Conservation (phyloP, 2,797 vertebrate genomes). For the Tolypeutes matacus region DNA sequence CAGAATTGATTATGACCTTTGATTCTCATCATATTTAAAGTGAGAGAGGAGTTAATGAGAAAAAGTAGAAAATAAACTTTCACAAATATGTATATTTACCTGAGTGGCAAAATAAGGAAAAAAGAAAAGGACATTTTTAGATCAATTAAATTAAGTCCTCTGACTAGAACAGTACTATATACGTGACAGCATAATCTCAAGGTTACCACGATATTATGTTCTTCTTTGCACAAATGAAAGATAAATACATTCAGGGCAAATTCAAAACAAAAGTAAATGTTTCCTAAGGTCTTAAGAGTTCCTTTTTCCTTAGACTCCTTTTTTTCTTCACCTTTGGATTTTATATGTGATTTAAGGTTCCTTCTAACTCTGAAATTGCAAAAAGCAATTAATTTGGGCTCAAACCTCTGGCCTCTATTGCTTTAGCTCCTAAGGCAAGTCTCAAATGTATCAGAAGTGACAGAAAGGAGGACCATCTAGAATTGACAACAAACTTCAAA, state of each 20-base stretch:
- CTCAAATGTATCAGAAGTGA: not conserved
- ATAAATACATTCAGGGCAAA: not conserved
- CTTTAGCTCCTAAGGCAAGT: not conserved
- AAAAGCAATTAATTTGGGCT: conserved; percentile 36
- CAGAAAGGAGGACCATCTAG: not conserved
- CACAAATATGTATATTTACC: not conserved
- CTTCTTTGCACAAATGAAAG: conserved; percentile 26
- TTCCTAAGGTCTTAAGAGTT: not conserved
- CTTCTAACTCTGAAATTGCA: not conserved
- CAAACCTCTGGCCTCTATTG: conserved; percentile 78
- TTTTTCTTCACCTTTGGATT: not conserved
- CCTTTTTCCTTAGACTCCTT: not conserved
- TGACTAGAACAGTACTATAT: not conserved
- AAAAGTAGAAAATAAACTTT: conserved; percentile 9
- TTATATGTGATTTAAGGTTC: not conserved
- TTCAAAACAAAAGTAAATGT: conserved; percentile 3
- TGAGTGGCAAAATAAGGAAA: not conserved
- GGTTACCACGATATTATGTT: not conserved
- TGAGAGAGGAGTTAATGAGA: not conserved
- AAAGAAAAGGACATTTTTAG: not conserved
- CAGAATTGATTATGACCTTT: conserved; percentile 1
- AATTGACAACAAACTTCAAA: not conserved
- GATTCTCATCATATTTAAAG: not conserved
- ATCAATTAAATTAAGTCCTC: conserved; percentile 29
- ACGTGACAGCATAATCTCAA: not conserved